Evolutionary conservation across 2,888 invertebrate genomes (phyloP), one percentile per base, ranked within the genome.

Genomic region (Epirrhoe tristata): DNA sequence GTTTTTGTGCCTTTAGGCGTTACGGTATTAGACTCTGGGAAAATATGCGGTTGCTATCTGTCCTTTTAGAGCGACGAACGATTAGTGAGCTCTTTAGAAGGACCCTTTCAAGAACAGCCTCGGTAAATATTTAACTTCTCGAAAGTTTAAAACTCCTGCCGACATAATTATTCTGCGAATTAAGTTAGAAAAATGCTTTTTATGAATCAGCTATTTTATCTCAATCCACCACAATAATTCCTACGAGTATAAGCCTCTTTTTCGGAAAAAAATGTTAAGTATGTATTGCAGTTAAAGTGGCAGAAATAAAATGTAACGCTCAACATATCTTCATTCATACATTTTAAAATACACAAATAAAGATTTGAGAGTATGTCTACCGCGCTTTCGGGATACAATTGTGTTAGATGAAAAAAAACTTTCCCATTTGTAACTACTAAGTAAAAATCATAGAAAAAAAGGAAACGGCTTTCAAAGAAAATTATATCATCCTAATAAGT

Each of bases 1-100:
- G 91, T 90, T 92, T 92, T 92, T 91, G 81, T 90, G 87, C 91
- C 92, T 81, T 71, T 66, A 75, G 87, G 92, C 90, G 77, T 83
- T 81, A 77, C 79, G 76, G 77, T 54, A 50, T 36, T 39, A 39
- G 62, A 58, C 31, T 61, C 24, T 43, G 48, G 12, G 59, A 67
- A 62, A 63, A 64, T 67, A 58, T 36, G 36, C 58, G 55, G 62
- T 34, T 43, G 43, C 34, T 48, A 51, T 56, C 43, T 58, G 60
- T 61, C 64, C 60, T 64, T 58, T 64, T 58, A 64, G 57, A 46
- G 56, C 57, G 60, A 16, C 48, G 17, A 57, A 36, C 58, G 63
- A 61, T 67, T 63, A 55, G 54, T 12, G 10, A 57, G 56, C 56
- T 16, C 48, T 51, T 52, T 36, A 59, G n/a, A 53, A 53, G 43